Base-by-base conservation (phyloP, 2,888 invertebrate species). In the Xanthorhoe spadicearia region DNA sequence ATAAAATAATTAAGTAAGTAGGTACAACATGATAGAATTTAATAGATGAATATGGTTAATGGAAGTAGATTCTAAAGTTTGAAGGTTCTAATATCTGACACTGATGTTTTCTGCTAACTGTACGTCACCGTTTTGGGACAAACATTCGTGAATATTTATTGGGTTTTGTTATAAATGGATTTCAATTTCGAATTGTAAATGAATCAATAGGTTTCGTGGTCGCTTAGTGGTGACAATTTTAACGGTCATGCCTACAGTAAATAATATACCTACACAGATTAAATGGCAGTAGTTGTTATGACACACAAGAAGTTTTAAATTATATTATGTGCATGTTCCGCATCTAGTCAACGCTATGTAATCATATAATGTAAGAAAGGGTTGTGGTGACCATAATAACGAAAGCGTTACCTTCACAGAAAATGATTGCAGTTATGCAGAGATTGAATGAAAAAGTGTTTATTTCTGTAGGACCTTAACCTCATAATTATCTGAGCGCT, bases 361-460 rank as follows among this genome's bases (percentile, higher is more conserved):
- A 76, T 77, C 75, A 61, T 66, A 19, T 82, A 83, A 83, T 82
- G 77, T 76, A 83, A 83, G 83, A 79, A 83, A 75, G 75, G 71
- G 70, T 70, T 60, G 8, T 35, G 51, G 77, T 76, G 60, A 73
- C 77, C 62, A 72, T 53, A 43, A 48, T 17, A 43, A 43, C 13
- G 13, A 43, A 43, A 43, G 2, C 8, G 10, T 10, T 10, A 38
- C 10, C 8, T 9, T 9, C 2, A 9, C 8, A 38, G 35, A 10
- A 38, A 38, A 38, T 46, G n/a, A n/a, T 23, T 23, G 23, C 23
- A 23, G 23, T 23, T n/a, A n/a, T n/a, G n/a, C n/a, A n/a, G n/a
- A n/a, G n/a, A n/a, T n/a, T n/a, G n/a, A n/a, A n/a, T n/a, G n/a
- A n/a, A n/a, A n/a, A n/a, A n/a, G n/a, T n/a, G n/a, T n/a, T n/a